Percentiles rank a stretch among this genome's conserved stretches.
These are phyloP conservation scores for Bucco capensis DNA, from an alignment of 2,113 vertebrate species.

Conservation along the genomic window DNA sequence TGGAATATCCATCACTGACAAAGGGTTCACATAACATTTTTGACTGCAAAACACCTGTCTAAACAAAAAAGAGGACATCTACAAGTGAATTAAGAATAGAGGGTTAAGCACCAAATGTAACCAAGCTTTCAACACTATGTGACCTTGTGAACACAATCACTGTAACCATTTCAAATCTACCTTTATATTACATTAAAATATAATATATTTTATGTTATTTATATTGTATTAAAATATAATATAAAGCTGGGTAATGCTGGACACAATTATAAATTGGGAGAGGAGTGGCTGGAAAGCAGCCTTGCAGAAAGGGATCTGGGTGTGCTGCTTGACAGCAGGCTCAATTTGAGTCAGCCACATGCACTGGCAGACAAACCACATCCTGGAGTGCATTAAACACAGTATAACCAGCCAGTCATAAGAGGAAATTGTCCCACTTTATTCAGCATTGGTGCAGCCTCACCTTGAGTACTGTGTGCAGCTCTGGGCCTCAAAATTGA, in stretches of 20 bases:
- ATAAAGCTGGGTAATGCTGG: background rate
- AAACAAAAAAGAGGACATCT: background rate
- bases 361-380: background rate
- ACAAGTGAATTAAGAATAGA: background rate
- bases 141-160: background rate
- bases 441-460: accelerated
- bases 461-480: background rate
- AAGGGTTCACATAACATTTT: background rate
- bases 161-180: background rate
- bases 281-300: background rate
- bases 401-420: accelerated
- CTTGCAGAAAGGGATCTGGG: background rate
- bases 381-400: background rate
- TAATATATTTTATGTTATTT: background rate
- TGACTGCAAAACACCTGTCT: background rate
- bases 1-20: background rate
- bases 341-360: accelerated
- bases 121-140: background rate
- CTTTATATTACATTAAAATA: background rate
- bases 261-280: background rate
- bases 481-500: background rate
- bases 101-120: background rate
- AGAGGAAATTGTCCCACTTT: accelerated
- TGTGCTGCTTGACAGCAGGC: background rate
- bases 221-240: background rate